Base-by-base conservation (phyloP, 2,888 invertebrate genomes). In the Scaeva pyrastri region DNA sequence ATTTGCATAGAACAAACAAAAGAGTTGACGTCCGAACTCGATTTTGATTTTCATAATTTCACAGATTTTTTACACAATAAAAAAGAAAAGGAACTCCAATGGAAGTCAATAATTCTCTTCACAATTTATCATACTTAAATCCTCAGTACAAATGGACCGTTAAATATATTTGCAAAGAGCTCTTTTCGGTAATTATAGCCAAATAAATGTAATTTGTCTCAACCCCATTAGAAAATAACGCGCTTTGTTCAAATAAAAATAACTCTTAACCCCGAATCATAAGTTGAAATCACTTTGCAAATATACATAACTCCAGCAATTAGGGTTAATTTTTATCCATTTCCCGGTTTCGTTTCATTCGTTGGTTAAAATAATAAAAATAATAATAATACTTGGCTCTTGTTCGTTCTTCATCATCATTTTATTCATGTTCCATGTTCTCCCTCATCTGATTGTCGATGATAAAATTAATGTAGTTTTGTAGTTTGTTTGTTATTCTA, bases 301-400 rank as follows among this genome's bases (percentile, higher is more conserved):
- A 68, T n/a, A n/a, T n/a, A 52, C 52, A 52, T 16, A 39, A 62
- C 64, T 66, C 74, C 74, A 73, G 64, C 79, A 88, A 88, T 88
- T 88, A 87, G 88, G 88, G 88, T 88, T 88, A 88, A 88, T 89
- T 88, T 88, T 80, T 68, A 68, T 72, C 74, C 88, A 89, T 88
- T 88, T 89, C 84, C 84, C 79, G 79, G n/a, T n/a, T 74, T 80
- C 62, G 55, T 55, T 74, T 68, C 3, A 3, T 31, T 68, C 8
- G 8, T 31, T 58, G 11, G 45, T 16, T 6, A 16, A 43, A n/a
- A n/a, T n/a, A n/a, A n/a, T n/a, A n/a, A n/a, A n/a, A n/a, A n/a
- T n/a, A n/a, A n/a, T n/a, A n/a, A n/a, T n/a, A n/a, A n/a, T n/a
- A 62, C 41, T 10, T 6, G 10, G 12, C 8, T 26, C 10, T 11